Base-by-base conservation (phyloP, 2,888 invertebrate genomes). In the Eledona agricola region DNA sequence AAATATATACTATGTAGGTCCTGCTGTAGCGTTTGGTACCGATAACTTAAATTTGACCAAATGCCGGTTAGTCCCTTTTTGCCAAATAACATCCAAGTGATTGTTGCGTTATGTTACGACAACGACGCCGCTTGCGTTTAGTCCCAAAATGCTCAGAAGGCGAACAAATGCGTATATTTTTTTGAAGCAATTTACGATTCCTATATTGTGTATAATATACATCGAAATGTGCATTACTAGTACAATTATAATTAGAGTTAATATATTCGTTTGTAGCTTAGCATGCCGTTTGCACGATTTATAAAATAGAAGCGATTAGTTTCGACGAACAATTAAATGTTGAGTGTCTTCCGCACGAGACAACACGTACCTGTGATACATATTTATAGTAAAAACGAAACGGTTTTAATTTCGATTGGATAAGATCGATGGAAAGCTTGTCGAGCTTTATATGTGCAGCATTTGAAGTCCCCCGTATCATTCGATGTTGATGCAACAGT, bases 161-260 rank as follows among this genome's bases (percentile, higher is more conserved):
- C 19, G 4, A 19, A 5, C 19, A 11, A 9, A 10, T n/a, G 13
- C 12, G 42, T 16, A 19, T 19, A 19, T 19, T 19, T 19, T 19
- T 4, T 4, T 19, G 4, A 19, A 5, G 4, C n/a, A n/a, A n/a
- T 19, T 19, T 19, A 19, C 5, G 19, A 4, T 4, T 19, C 4
- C 5, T 19, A 19, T 11, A 13, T 3, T 11, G 13, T 32, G 13
- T 10, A 19, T 40, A 19, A 17, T 47, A 47, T 34, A 55, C 59
- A 58, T 55, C 59, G 53, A 56, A 49, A 56, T 49, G 58, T 62
- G 62, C 62, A 60, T 63, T 62, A 62, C 55, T 59, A 45, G 45
- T 38, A 38, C 40, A 40, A 29, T 45, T 34, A 45, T 25, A 34
- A 25, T 6, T 13, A 10, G 17, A 31, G 20, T 34, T 40, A 28